Conservation (phyloP, 2,797 vertebrate species). For the Girardinus metallicus region DNA sequence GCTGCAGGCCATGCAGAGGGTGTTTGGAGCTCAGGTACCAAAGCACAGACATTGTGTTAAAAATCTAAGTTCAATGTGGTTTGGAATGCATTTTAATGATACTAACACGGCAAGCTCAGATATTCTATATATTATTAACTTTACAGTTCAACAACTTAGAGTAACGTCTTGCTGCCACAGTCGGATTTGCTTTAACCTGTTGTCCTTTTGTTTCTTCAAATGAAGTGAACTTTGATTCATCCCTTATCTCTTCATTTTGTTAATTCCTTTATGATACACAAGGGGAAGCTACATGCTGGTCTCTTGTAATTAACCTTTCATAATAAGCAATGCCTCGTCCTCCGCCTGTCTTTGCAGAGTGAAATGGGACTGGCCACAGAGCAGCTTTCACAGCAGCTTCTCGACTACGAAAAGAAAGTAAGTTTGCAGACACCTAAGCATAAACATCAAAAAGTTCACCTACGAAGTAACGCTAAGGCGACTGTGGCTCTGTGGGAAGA, state of each 20-base stretch:
- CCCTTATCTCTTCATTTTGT: not conserved
- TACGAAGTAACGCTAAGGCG: not conserved
- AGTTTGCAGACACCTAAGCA: conserved; percentile 17
- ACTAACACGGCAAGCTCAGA: not conserved
- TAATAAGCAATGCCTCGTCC: conserved; percentile 5
- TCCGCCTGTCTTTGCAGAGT: conserved; percentile 80
- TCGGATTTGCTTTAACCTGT: conserved; percentile 18
- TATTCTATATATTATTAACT: not conserved
- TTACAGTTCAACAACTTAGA: not conserved
- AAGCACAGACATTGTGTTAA: not conserved
- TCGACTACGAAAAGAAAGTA: conserved; percentile 97
- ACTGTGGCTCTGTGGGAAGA: too few species aligned
- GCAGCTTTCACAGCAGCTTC: conserved; percentile 92
- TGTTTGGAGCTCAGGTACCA: conserved; percentile 96
- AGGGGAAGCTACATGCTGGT: not conserved
- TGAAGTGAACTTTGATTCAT: conserved; percentile 10
- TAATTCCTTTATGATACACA: not conserved
- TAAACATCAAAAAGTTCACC: not conserved
- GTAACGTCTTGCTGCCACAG: not conserved
- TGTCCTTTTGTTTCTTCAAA: not conserved
- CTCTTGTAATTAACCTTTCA: conserved; percentile 8
- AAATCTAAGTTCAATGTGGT: not conserved
- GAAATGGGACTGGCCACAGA: conserved; percentile 98
- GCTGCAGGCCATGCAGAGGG: conserved; percentile 95
- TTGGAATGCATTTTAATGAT: not conserved